Base-by-base conservation (phyloP, 2,888 invertebrate species). In the Drosophila setosimentum region DNA sequence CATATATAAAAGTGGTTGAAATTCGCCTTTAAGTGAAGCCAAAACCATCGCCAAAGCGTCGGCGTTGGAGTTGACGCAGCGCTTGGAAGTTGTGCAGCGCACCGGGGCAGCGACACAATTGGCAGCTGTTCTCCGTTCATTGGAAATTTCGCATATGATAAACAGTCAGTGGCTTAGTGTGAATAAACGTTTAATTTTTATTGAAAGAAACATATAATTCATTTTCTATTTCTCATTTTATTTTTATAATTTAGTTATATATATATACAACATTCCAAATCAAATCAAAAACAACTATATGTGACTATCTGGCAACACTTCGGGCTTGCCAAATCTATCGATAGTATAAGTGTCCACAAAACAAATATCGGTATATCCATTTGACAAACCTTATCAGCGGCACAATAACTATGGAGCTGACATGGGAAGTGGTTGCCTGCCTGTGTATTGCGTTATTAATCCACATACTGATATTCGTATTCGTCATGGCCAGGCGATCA, bases 41-140 rank as follows among this genome's bases (percentile, higher is more conserved):
- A 85, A 79, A 70, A 84, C 87, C 70, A 73, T 85, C 76, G 73
- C 78, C 84, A 85, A 79, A 73, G 84, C 84, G 84, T 79, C 89
- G 87, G 84, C 84, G 84, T 85, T 85, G 84, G 84, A 85, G 84
- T 85, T 89, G 84, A 89, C 84, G 84, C 84, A 85, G 84, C 84
- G 84, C 89, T 84, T 85, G 84, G 84, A 85, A 85, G 67, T 75
- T 77, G 49, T 82, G 69, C 69, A 68, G 67, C 42, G 76, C 60
- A 63, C 57, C 63, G 70, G 61, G 78, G 68, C 58, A 60, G 63
- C 67, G 55, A 58, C 51, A 63, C 63, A 35, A 2, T 7, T 40
- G 65, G 64, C 76, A 80, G 76, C 76, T 78, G 78, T 63, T 71
- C 45, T 49, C 35, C 40, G 54, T 73, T 76, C 53, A 72, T 66